Evolutionary conservation across 2,797 vertebrate species (phyloP).

Genomic region (Pantherophis alleghaniensis): DNA sequence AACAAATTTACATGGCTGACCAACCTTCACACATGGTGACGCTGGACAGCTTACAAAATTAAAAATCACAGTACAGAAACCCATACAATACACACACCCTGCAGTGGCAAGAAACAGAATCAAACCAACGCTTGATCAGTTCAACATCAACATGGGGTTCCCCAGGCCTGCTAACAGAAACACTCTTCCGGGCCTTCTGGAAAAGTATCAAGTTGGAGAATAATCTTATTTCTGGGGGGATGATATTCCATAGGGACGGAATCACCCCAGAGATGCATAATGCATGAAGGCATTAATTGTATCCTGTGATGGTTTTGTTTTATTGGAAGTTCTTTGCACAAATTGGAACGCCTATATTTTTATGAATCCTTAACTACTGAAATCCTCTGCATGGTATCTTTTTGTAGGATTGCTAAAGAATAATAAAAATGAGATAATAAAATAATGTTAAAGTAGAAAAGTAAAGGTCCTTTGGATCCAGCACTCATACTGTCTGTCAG

Average conservation of each 20-base stretch:
- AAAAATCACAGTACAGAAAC: not conserved
- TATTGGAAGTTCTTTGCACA: not conserved
- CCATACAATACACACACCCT: not conserved
- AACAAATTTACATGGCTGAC: not conserved
- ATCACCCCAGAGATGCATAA: not conserved
- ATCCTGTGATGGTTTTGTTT: not conserved
- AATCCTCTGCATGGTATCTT: not conserved
- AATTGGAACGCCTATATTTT: not conserved
- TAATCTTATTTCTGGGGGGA: not conserved
- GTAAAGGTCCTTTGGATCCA: too few relatives aligned
- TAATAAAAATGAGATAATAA: not conserved
- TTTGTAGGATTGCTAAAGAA: not conserved
- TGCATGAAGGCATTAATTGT: not conserved
- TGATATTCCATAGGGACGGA: not conserved
- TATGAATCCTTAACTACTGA: not conserved
- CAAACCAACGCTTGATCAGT: not conserved
- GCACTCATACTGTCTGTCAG: not conserved
- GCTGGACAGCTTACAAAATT: not conserved
- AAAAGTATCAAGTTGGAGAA: not conserved
- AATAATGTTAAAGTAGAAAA: not conserved
- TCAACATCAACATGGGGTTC: not conserved
- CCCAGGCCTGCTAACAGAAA: not conserved
- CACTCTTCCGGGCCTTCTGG: not conserved
- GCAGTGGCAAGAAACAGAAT: not conserved
- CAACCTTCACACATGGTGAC: not conserved